Conservation (phyloP, 2,797 vertebrate species). For the Helostoma temminkii region DNA sequence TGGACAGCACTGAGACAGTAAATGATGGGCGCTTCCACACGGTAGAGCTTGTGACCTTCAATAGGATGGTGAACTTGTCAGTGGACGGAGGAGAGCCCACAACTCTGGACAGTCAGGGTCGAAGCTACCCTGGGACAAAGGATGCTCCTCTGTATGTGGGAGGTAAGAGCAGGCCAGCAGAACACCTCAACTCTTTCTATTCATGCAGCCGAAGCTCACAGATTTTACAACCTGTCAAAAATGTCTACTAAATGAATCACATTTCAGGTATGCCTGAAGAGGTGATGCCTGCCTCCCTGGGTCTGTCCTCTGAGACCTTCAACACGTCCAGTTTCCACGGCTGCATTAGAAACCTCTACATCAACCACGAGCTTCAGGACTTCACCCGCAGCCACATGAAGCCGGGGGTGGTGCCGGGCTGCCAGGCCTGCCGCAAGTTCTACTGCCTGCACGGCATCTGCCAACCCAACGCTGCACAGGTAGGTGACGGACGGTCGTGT, state of each 20-base stretch:
- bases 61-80: constrained; percentile 93
- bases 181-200: not conserved
- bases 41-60: constrained; percentile 92
- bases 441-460: constrained; percentile 94
- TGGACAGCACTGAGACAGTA: constrained; percentile 88
- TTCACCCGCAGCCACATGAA: constrained; percentile 96
- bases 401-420: constrained; percentile 94
- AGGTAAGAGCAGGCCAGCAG: constrained; percentile 76
- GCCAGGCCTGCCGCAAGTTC: constrained; percentile 92
- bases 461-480: constrained; percentile 85
- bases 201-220: not conserved
- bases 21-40: constrained; percentile 94
- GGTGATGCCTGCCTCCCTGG: constrained; percentile 61
- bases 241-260: not conserved
- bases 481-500: constrained; percentile 1
- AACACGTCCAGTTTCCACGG: constrained; percentile 95
- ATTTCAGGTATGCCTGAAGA: constrained; percentile 75
- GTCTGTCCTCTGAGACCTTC: constrained; percentile 89
- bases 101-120: constrained; percentile 90
- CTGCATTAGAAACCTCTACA: constrained; percentile 98
- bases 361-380: constrained; percentile 98
- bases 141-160: constrained; percentile 92
- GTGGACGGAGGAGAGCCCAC: constrained; percentile 92
- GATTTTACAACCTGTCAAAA: not conserved
- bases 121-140: constrained; percentile 81